Base-by-base conservation (phyloP, 2,797 vertebrate genomes). In the Trichosurus vulpecula region DNA sequence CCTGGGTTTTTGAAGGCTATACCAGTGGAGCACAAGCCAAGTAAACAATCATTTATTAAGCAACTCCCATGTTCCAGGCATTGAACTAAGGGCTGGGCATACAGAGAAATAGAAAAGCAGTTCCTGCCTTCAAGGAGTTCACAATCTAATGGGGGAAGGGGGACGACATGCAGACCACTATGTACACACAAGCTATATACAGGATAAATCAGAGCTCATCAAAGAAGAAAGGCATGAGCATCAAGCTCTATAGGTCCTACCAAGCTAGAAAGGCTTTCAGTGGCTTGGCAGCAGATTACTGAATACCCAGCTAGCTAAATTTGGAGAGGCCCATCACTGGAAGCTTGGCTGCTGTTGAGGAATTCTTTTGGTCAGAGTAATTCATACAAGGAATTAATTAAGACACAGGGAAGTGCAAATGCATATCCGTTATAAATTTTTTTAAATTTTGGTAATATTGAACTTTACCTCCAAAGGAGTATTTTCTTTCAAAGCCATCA, bases 401-500 rank as follows among this genome's bases (percentile, higher is more conserved):
- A 81, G n/a, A 81, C 22, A 81, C 8, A 81, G 9, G 66, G 22
- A 81, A 9, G 19, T 47, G 10, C 66, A 81, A n/a, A 25, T 66
- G n/a, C 22, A 35, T 41, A 81, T 22, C 66, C 22, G n/a, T n/a
- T n/a, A n/a, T n/a, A n/a, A n/a, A 9, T 31, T 74, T n/a, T 66
- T 66, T 66, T n/a, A 61, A n/a, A 31, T 16, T 81, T 52, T 1
- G 47, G 41, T 92, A 29, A 19, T 35, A 87, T 47, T 58, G 92
- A 93, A 66, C 31, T 93, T 56, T 58, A 92, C 56, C 30, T 13
- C 94, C 57, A 90, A 94, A 89, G 5, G 58, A 61, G 6, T 52
- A 22, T 57, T 95, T 92, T 22, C 92, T 91, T 95, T 91, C 54
- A 12, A 93, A 54, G 41, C 6, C 2, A 57, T 93, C 91, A 41